Percentiles rank a stretch among this genome's conserved stretches.
Evolutionary conservation across 2,888 invertebrate species (phyloP).

Genomic region (Fabriciana adippe): DNA sequence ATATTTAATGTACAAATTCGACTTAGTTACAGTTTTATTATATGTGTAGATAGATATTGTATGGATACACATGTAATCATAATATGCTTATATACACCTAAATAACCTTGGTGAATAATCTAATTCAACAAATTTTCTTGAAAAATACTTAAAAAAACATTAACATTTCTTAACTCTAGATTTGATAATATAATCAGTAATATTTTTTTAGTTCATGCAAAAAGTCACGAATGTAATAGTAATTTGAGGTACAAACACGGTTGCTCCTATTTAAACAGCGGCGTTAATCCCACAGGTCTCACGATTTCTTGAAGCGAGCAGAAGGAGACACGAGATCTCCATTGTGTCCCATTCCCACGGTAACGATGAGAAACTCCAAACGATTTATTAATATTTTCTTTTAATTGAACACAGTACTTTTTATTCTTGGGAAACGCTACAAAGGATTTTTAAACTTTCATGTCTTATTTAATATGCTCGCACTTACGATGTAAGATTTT

Average conservation of each 20-base stretch:
- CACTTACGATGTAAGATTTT: too few relatives aligned
- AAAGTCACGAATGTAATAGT: constrained; percentile 37
- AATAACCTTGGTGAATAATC: too few relatives aligned
- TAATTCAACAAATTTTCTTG: too few relatives aligned
- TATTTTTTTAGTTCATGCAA: neutral
- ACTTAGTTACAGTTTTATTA: too few relatives aligned
- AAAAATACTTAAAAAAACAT: too few relatives aligned
- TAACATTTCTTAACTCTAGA: too few relatives aligned
- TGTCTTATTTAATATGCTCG: neutral
- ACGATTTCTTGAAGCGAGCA: constrained; percentile 59
- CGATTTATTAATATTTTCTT: constrained; percentile 54
- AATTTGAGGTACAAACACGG: constrained; percentile 45
- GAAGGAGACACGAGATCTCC: constrained; percentile 54
- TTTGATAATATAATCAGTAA: too few relatives aligned
- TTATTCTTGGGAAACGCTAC: constrained; percentile 34
- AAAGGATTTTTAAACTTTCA: constrained; percentile 18
- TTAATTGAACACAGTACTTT: constrained; percentile 36
- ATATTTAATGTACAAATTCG: too few relatives aligned
- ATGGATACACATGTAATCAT: too few relatives aligned
- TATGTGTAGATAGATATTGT: too few relatives aligned
- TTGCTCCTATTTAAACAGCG: constrained; percentile 48
- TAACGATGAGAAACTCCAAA: constrained; percentile 54
- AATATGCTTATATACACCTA: too few relatives aligned
- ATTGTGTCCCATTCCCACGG: constrained; percentile 68
- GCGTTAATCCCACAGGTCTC: constrained; percentile 55